Percentiles rank a stretch among this genome's conserved stretches.
Evolutionary conservation across 2,113 vertebrate species (phyloP).

Genomic region (Pseudorectes ferrugineus): DNA sequence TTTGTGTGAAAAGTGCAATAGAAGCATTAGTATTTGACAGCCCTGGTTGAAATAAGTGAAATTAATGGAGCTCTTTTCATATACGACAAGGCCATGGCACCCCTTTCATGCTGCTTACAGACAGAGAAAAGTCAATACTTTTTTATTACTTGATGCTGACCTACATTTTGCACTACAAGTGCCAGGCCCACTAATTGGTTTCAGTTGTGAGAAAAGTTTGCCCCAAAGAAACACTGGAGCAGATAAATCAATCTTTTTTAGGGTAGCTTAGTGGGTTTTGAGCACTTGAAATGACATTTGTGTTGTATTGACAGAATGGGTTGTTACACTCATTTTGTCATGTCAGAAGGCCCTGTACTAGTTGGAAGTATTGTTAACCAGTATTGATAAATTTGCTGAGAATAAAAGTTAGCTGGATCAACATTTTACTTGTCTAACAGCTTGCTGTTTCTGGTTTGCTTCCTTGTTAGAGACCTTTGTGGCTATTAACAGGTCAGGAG

Average conservation of each 20-base stretch:
- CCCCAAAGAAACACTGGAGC: constrained; percentile 82
- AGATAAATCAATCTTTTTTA: constrained; percentile 89
- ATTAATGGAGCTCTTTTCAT: constrained; percentile 90
- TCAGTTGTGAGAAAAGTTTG: constrained; percentile 86
- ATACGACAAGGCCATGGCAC: constrained; percentile 84
- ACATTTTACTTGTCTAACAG: not conserved
- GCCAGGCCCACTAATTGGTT: constrained; percentile 86
- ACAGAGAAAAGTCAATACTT: constrained; percentile 92
- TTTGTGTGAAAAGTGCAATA: constrained; percentile 82
- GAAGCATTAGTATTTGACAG: constrained; percentile 86
- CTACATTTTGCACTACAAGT: constrained; percentile 88
- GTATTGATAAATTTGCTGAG: constrained; percentile 30
- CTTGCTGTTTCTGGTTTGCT: constrained; percentile 10
- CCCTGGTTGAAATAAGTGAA: constrained; percentile 89
- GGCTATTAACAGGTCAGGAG: constrained; percentile 24
- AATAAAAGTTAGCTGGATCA: constrained; percentile 48
- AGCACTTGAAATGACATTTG: constrained; percentile 71
- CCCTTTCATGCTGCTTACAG: constrained; percentile 87
- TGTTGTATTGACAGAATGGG: constrained; percentile 58
- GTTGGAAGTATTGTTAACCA: constrained; percentile 46
- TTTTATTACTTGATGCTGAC: constrained; percentile 90
- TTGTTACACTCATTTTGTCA: constrained; percentile 55
- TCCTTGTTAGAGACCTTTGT: not conserved
- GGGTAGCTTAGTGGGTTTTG: constrained; percentile 75
- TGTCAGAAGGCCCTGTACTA: constrained; percentile 63